Percentiles rank a stretch among this genome's conserved stretches.
Conservation (phyloP, 2,113 vertebrate genomes). For the Marmota flaviventris region DNA sequence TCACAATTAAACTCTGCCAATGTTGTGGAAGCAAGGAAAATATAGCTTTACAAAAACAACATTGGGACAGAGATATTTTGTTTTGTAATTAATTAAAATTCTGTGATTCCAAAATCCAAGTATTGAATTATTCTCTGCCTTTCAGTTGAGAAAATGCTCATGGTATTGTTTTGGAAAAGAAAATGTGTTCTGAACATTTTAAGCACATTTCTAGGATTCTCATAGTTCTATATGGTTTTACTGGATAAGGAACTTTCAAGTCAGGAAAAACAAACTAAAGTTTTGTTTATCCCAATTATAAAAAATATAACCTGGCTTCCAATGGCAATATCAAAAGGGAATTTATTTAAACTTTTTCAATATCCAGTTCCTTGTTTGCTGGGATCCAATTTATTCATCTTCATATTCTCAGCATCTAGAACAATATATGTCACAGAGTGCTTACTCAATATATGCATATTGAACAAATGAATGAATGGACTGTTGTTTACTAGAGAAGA, state of each 20-base stretch:
- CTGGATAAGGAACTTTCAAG: slow-evolving; percentile 13
- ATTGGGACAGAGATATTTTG: not conserved
- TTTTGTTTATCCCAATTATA: not conserved
- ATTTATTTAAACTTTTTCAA: slow-evolving; percentile 42
- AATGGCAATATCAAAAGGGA: not conserved
- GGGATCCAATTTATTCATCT: not conserved
- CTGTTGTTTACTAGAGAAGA: slow-evolving; percentile 7
- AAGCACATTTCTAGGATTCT: not conserved
- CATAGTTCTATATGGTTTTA: not conserved
- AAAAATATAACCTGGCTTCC: slow-evolving; percentile 51
- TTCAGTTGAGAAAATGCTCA: not conserved
- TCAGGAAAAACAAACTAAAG: not conserved
- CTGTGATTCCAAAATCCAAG: not conserved
- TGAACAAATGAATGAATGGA: slow-evolving; percentile 19
- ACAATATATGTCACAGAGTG: not conserved
- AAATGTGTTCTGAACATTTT: not conserved
- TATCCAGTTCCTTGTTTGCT: not conserved
- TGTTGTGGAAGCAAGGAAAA: slow-evolving; percentile 50
- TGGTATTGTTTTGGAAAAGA: slow-evolving; percentile 10
- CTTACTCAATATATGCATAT: not conserved
- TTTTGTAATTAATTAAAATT: slow-evolving; percentile 42
- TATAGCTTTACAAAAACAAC: not conserved
- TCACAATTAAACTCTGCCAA: slow-evolving; percentile 17
- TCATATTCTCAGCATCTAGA: slow-evolving; percentile 14
- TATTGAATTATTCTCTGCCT: not conserved